Evolutionary conservation across 2,888 invertebrate genomes (phyloP).

Genomic region (Ectropis crepuscularia): DNA sequence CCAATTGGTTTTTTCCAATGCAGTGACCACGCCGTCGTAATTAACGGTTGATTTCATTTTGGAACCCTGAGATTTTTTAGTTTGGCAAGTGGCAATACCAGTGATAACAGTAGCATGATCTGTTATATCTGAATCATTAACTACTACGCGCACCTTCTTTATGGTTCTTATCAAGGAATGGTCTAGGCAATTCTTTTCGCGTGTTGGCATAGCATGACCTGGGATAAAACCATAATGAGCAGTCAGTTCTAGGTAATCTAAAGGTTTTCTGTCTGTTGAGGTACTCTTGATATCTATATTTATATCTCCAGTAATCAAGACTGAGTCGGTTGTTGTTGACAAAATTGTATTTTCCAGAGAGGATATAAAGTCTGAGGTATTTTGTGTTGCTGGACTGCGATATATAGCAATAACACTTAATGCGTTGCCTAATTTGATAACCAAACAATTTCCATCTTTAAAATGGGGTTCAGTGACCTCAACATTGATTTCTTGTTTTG

Average conservation of each 20-base stretch:
- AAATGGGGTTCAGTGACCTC: conserved; percentile 11
- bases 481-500: not conserved
- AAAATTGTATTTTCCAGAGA: conserved; percentile 3
- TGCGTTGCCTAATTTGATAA: not conserved
- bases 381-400: conserved; percentile 3
- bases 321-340: not conserved
- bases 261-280: conserved; percentile 5
- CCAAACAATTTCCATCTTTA: conserved; percentile 13
- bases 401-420: conserved; percentile 2
- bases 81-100: not conserved
- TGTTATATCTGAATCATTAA: conserved; percentile 9
- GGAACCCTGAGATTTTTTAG: not conserved
- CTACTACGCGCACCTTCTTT: not conserved
- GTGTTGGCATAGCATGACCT: conserved; percentile 13
- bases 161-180: conserved; percentile 5
- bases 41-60: not conserved
- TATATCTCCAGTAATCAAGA: conserved; percentile 11
- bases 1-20: conserved; percentile 5
- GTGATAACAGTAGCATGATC: conserved; percentile 19
- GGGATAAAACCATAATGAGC: conserved; percentile 15
- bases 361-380: conserved; percentile 1
- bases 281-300: conserved; percentile 11
- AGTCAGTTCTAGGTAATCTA: conserved; percentile 16
- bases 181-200: conserved; percentile 7
- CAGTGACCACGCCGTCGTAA: not conserved